phyloP scores from a whole-genome alignment of 2,113 vertebrate species.

The Grus americana region DNA sequence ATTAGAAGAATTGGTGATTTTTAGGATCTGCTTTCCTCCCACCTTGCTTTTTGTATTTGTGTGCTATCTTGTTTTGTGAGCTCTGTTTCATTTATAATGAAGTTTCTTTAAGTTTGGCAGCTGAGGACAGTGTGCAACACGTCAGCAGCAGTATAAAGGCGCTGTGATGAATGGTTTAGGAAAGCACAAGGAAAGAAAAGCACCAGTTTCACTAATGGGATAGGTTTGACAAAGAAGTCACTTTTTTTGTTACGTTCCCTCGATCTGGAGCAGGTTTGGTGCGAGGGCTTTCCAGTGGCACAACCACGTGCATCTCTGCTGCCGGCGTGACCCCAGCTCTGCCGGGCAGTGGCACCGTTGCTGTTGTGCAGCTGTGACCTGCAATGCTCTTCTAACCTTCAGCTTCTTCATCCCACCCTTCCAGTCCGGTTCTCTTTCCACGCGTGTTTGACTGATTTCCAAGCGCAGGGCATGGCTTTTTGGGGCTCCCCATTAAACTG shows the following conservation, averaged over 20 bases:
- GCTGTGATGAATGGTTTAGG: background rate
- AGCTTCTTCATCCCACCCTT: background rate
- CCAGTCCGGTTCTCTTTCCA: fast-evolving
- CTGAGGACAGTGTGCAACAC: background rate
- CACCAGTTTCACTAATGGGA: background rate
- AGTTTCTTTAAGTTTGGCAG: background rate
- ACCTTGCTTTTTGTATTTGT: background rate
- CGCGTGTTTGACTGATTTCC: background rate
- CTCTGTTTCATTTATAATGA: background rate
- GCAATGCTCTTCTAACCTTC: fast-evolving
- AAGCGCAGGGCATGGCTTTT: background rate
- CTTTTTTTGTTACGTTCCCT: background rate
- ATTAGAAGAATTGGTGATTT: background rate
- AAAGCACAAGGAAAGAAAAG: background rate
- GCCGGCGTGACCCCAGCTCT: background rate
- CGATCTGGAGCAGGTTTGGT: background rate
- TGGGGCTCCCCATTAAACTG: background rate
- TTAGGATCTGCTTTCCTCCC: background rate
- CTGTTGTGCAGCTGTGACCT: background rate
- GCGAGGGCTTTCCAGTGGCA: fast-evolving
- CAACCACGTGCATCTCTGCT: fast-evolving
- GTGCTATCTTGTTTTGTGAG: background rate
- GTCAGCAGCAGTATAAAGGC: background rate
- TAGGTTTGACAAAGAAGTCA: background rate
- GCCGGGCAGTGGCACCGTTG: fast-evolving